Evolutionary conservation across 2,797 vertebrate genomes (phyloP).

Genomic region (Sitta carolinensis): DNA sequence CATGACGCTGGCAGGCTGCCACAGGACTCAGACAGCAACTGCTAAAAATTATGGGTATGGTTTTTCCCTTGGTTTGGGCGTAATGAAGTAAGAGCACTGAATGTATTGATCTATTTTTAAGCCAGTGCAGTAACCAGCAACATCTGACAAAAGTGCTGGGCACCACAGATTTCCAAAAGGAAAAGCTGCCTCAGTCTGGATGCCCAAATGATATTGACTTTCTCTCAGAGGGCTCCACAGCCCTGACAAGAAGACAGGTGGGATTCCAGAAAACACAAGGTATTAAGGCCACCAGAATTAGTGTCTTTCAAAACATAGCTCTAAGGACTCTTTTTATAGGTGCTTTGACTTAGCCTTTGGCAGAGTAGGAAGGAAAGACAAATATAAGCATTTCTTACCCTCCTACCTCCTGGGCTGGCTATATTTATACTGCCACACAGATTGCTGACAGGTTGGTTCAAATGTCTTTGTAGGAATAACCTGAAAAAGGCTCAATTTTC

Average conservation of each 20-base stretch:
- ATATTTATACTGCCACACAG: neutral
- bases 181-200: neutral
- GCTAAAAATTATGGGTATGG: neutral
- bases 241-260: neutral
- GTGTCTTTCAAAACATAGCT: neutral
- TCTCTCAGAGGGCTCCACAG: neutral
- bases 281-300: neutral
- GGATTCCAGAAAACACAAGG: rapidly evolving
- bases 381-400: neutral
- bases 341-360: neutral
- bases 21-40: neutral
- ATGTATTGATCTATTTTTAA: neutral
- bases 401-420: neutral
- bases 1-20: neutral
- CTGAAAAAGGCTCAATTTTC: constrained; percentile 26
- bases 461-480: neutral
- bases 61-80: neutral
- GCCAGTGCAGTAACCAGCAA: neutral
- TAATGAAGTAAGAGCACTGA: neutral
- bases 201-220: neutral
- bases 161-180: neutral
- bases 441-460: neutral
- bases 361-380: neutral
- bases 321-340: neutral
- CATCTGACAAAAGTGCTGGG: neutral